A percentile compares a stretch with the other conserved stretches of the same genome.
These are phyloP conservation scores for Athene noctua DNA, from an alignment of 2,113 vertebrate genomes.

Conservation along the genomic window DNA sequence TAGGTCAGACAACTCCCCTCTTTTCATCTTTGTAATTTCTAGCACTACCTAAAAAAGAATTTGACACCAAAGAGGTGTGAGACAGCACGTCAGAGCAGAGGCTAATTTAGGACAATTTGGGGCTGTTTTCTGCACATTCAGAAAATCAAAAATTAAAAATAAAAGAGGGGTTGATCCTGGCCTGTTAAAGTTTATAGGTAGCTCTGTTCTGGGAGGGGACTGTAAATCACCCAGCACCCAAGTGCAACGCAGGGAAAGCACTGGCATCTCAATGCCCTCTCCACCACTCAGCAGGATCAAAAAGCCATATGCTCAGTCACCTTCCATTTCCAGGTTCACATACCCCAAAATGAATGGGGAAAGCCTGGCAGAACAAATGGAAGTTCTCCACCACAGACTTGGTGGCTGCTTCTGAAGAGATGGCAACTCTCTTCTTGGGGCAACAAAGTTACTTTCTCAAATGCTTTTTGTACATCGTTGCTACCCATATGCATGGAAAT, in stretches of 20 bases:
- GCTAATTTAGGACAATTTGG: slow-evolving; percentile 29
- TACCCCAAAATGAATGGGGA: background rate
- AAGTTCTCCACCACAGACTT: background rate
- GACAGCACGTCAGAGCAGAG: slow-evolving; percentile 35
- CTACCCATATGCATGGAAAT: background rate
- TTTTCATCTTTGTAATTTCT: slow-evolving; percentile 27
- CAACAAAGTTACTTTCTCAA: background rate
- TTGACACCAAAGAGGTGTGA: slow-evolving; percentile 31
- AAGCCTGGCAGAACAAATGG: background rate
- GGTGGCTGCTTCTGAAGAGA: background rate
- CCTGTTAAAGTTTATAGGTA: background rate
- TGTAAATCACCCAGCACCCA: background rate
- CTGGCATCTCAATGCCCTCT: background rate
- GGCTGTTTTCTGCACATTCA: background rate
- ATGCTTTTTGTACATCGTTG: background rate
- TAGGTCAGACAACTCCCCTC: background rate
- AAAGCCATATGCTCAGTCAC: background rate
- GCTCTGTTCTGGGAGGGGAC: background rate
- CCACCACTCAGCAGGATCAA: background rate
- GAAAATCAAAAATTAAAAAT: background rate
- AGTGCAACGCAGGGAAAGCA: background rate
- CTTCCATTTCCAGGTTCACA: background rate
- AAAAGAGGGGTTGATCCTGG: background rate
- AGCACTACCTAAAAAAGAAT: slow-evolving; percentile 21
- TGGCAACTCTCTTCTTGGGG: background rate